These are phyloP conservation scores for Synergus japonicus DNA, from an alignment of 2,888 invertebrate genomes.

Conservation along the genomic window DNA sequence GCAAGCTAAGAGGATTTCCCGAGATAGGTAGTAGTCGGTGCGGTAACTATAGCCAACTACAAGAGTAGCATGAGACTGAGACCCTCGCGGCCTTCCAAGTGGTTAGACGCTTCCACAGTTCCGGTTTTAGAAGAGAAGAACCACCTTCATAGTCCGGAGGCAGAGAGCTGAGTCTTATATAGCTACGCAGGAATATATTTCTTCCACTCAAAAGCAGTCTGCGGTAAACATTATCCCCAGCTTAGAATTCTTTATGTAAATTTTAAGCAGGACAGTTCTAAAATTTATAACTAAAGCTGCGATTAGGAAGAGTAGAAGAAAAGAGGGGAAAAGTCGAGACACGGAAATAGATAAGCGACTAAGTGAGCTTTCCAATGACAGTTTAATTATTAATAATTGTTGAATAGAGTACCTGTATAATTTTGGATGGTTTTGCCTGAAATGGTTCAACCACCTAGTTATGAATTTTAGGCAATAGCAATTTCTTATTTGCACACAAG, in stretches of 20 bases:
- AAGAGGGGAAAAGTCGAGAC: not conserved
- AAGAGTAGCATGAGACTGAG: constrained; percentile 40
- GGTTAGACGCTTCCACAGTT: constrained; percentile 45
- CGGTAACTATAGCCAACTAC: constrained; percentile 44
- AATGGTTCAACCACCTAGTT: no score
- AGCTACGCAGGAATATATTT: constrained; percentile 8
- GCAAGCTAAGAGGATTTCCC: constrained; percentile 71
- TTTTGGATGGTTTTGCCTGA: no score
- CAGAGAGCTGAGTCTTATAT: not conserved
- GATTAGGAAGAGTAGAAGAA: not conserved
- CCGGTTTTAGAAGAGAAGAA: constrained; percentile 16
- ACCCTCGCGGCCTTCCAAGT: constrained; percentile 44
- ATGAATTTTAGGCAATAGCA: no score
- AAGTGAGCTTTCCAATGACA: not conserved
- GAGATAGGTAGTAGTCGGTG: constrained; percentile 45
- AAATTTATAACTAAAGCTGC: not conserved
- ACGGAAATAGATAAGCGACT: not conserved
- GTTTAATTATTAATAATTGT: constrained; percentile 7
- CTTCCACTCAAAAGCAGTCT: not conserved
- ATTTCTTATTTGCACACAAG: no score
- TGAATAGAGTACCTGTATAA: not conserved
- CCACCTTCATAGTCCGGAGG: not conserved
- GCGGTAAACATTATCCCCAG: not conserved
- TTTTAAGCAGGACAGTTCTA: not conserved
- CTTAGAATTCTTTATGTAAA: not conserved